Percentiles rank a stretch among this genome's conserved stretches.
phyloP scores from a whole-genome alignment of 2,113 vertebrate genomes.

The Sinosuthora webbiana region DNA sequence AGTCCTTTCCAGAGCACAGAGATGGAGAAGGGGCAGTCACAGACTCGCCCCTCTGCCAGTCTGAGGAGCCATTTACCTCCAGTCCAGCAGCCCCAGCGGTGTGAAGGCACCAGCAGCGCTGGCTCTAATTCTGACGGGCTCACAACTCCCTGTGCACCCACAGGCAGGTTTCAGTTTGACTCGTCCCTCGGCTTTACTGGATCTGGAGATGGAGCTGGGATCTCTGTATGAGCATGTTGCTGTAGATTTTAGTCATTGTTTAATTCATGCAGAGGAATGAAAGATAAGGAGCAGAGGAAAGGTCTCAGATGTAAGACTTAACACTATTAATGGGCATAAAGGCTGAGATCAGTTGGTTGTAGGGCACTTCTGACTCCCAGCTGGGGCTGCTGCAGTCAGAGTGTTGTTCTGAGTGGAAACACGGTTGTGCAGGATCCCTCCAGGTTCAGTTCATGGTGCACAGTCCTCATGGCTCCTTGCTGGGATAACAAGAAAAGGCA shows the following conservation, averaged over 20 bases:
- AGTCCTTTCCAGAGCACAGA: background rate
- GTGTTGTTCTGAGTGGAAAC: background rate
- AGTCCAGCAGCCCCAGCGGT: background rate
- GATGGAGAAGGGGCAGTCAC: background rate
- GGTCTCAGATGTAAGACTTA: background rate
- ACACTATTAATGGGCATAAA: background rate
- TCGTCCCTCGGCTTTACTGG: background rate
- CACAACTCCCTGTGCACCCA: background rate
- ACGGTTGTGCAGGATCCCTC: background rate
- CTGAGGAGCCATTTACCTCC: background rate
- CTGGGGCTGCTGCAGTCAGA: background rate
- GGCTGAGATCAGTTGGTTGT: background rate
- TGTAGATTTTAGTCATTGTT: background rate
- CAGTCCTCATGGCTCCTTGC: background rate
- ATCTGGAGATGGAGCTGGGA: constrained; percentile 8
- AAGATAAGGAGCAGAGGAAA: background rate
- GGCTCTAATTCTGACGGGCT: background rate
- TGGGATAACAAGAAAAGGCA: background rate
- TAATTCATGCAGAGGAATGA: background rate
- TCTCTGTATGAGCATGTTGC: background rate
- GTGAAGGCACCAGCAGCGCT: background rate
- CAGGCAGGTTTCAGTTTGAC: constrained; percentile 34
- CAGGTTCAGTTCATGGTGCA: background rate
- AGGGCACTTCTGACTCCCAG: background rate
- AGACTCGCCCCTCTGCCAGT: background rate